Evolutionary conservation across 2,113 vertebrate species (phyloP), one percentile per base, ranked within the genome.

Genomic region (Callithrix jacchus): DNA sequence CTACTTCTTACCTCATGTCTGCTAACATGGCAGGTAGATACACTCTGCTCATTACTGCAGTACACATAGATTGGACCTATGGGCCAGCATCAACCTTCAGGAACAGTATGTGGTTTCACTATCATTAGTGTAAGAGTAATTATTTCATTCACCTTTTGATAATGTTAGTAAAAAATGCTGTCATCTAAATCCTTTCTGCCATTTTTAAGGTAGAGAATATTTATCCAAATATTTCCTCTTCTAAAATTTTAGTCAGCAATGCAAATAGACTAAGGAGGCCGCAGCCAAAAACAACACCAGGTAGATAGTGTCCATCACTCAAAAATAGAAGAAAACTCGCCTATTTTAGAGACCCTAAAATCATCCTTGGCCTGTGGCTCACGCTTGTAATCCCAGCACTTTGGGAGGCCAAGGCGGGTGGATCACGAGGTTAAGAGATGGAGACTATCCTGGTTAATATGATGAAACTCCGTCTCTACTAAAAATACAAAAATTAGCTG

Each of bases 191-290:
- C n/a, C 30, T 77, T 92, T 54, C 66, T 82, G 66, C 32, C 12
- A 52, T 88, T 58, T 68, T 71, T 82, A 84, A 12, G 76, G 40
- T 30, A 87, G 49, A 86, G 37, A 87, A 54, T 89, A 45, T 96
- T 21, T 74, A 42, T 94, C 54, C n/a, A 85, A 95, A 58, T 77
- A 81, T 18, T 90, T 70, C 10, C 23, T 93, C 35, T 89, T 61
- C 21, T 87, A 27, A 52, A 25, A 32, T 74, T 92, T 87, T 30
- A 93, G 30, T 86, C 83, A 94, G 14, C 14, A 94, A 96, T 79
- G 92, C 20, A 42, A 0, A 5, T 52, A 74, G 45, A 66, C 61
- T 68, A 94, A 0, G 42, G n/a, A 97, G 81, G 81, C 6, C 13
- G 68, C 8, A 71, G 93, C 76, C 25, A 68, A 91, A 64, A 17